phyloP scores from a whole-genome alignment of 2,888 invertebrate genomes.

The Carabus problematicus region DNA sequence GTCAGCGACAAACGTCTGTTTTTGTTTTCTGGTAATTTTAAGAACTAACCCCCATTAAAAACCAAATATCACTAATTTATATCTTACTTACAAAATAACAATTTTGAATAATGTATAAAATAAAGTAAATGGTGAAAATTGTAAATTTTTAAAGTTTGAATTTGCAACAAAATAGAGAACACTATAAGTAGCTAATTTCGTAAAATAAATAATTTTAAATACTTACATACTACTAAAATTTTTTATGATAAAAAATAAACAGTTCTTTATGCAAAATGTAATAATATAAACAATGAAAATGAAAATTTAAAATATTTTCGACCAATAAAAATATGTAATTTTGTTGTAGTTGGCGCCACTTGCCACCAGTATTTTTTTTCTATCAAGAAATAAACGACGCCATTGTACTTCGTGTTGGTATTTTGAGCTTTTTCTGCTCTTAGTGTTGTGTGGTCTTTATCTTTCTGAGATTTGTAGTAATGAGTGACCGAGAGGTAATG shows the following conservation, averaged over 20 bases:
- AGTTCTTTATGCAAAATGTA: too few relatives aligned
- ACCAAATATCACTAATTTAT: neutral
- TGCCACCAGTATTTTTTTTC: constrained; percentile 1
- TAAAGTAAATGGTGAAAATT: too few relatives aligned
- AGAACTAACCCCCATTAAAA: constrained; percentile 23
- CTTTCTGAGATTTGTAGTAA: constrained; percentile 29
- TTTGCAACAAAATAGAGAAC: too few relatives aligned
- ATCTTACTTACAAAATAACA: too few relatives aligned
- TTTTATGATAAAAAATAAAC: too few relatives aligned
- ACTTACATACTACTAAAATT: too few relatives aligned
- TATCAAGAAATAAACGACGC: constrained; percentile 37
- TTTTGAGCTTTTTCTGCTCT: constrained; percentile 31
- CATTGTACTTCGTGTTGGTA: constrained; percentile 33
- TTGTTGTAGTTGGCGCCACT: constrained; percentile 22
- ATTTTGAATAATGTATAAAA: too few relatives aligned
- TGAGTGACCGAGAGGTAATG: constrained; percentile 42
- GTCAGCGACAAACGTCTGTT: constrained; percentile 20
- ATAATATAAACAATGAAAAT: constrained; percentile 44
- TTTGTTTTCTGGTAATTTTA: constrained; percentile 27
- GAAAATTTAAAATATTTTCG: constrained; percentile 3
- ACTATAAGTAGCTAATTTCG: too few relatives aligned
- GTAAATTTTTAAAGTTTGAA: too few relatives aligned
- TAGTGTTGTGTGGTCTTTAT: constrained; percentile 28
- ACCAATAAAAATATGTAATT: constrained; percentile 28
- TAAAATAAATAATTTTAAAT: too few relatives aligned